Percentiles rank a stretch among this genome's conserved stretches.
Conservation (phyloP, 2,113 vertebrate genomes). For the Alexandromys fortis region DNA sequence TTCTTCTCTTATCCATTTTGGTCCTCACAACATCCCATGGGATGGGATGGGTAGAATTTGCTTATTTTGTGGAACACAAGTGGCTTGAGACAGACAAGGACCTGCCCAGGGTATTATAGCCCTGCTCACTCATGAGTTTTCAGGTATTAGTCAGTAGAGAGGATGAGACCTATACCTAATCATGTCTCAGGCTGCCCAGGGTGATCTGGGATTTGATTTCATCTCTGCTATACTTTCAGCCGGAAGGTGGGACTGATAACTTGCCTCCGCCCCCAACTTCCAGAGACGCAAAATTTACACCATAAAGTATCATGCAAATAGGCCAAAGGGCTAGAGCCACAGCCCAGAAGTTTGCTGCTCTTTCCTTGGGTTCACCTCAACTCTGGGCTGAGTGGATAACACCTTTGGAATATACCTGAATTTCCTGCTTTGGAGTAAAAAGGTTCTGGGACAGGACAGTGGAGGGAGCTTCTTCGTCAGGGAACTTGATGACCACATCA, state of each 20-base stretch:
- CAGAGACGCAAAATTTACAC: background rate
- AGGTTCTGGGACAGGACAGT: conserved; percentile 94
- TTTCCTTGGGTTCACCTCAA: background rate
- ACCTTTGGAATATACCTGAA: conserved; percentile 89
- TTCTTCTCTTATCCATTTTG: background rate
- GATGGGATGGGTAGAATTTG: background rate
- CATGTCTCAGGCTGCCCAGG: background rate
- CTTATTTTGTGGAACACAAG: conserved; percentile 1
- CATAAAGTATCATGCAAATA: background rate
- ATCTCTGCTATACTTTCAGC: background rate
- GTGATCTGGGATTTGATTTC: background rate
- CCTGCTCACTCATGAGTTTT: too few species aligned
- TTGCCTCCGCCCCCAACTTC: background rate
- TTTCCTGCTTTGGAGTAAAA: conserved; percentile 97
- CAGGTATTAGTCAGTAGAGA: background rate
- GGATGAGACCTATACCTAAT: background rate
- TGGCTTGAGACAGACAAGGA: background rate
- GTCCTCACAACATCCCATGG: too few species aligned
- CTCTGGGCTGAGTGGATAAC: background rate
- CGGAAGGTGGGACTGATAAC: background rate
- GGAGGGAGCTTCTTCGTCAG: conserved; percentile 95
- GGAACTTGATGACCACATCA: conserved; percentile 95
- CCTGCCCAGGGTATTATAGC: background rate
- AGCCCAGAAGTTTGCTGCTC: background rate
- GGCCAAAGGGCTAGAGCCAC: background rate